Percentiles rank a stretch among this genome's conserved stretches.
Conservation (phyloP, 1,140 invertebrate genomes). For the Lamellibrachia luymesi region DNA sequence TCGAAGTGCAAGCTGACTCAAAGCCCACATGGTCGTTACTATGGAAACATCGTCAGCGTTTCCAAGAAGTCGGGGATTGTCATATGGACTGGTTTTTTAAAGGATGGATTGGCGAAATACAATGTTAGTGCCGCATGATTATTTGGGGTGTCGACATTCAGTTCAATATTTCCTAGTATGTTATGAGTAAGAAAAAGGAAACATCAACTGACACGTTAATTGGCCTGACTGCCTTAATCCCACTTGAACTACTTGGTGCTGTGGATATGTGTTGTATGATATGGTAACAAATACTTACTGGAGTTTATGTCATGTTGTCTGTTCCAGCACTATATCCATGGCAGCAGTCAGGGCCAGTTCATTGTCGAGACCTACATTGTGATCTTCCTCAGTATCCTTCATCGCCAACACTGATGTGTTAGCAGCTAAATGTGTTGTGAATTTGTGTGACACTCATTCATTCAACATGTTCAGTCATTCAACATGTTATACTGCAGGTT, state of each 20-base stretch:
- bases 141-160: too few relatives aligned
- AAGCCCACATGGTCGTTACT: too few relatives aligned
- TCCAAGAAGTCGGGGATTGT: too few relatives aligned
- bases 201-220: too few relatives aligned
- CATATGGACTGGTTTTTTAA: too few relatives aligned
- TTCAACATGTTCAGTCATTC: background rate
- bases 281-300: background rate
- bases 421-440: background rate
- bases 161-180: too few relatives aligned
- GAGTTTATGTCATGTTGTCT: background rate
- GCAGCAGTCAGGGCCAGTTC: conserved; percentile 79
- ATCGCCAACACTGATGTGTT: background rate
- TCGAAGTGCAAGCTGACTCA: too few relatives aligned
- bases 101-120: too few relatives aligned
- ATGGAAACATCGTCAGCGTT: too few relatives aligned
- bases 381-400: conserved; percentile 81
- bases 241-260: background rate
- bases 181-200: too few relatives aligned
- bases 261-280: background rate
- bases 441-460: background rate
- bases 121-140: too few relatives aligned
- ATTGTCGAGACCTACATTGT: conserved; percentile 98
- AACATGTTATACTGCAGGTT: background rate
- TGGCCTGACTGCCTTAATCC: too few relatives aligned
- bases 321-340: conserved; percentile 65